These are phyloP conservation scores for Porites lutea DNA, from an alignment of 64 coral and sea anemone genomes.

Conservation along the genomic window DNA sequence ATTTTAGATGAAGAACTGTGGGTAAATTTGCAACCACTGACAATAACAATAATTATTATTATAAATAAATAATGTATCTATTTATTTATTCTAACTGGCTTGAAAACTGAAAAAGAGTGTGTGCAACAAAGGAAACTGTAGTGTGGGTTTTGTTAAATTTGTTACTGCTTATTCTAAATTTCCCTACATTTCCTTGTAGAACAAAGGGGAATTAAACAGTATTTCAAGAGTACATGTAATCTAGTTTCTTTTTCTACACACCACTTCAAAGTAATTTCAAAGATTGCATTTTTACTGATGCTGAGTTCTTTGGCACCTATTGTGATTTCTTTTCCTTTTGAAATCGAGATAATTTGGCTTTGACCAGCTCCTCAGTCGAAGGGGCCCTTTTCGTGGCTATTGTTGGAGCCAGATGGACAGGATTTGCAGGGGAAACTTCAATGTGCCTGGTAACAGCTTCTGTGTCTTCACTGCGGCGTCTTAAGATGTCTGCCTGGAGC, in stretches of 20 bases:
- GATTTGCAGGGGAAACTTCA: slow-evolving; percentile 32
- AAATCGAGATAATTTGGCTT: slow-evolving; percentile 52
- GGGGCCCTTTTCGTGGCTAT: slow-evolving; percentile 64
- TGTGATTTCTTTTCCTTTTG: neutral
- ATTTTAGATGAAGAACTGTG: too few relatives aligned
- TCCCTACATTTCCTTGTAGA: neutral
- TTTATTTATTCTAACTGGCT: too few relatives aligned
- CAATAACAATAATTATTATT: neutral
- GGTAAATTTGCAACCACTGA: neutral
- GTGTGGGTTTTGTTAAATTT: too few relatives aligned
- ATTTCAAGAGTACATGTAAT: neutral
- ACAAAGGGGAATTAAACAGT: too few relatives aligned
- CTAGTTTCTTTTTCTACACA: neutral
- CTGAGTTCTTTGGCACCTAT: neutral
- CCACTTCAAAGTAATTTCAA: neutral
- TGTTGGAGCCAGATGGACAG: slow-evolving; percentile 52
- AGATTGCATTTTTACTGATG: neutral
- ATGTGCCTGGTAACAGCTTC: slow-evolving; percentile 14
- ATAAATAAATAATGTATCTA: neutral
- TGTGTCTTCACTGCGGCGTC: slow-evolving; percentile 17
- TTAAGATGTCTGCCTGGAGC: slow-evolving; percentile 49
- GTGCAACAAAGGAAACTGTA: neutral
- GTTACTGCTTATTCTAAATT: neutral
- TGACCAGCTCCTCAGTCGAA: slow-evolving; percentile 44
- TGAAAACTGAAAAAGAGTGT: slow-evolving; percentile 2